These are phyloP conservation scores for Poecilia picta DNA, from an alignment of 2,797 vertebrate genomes.

Conservation along the genomic window DNA sequence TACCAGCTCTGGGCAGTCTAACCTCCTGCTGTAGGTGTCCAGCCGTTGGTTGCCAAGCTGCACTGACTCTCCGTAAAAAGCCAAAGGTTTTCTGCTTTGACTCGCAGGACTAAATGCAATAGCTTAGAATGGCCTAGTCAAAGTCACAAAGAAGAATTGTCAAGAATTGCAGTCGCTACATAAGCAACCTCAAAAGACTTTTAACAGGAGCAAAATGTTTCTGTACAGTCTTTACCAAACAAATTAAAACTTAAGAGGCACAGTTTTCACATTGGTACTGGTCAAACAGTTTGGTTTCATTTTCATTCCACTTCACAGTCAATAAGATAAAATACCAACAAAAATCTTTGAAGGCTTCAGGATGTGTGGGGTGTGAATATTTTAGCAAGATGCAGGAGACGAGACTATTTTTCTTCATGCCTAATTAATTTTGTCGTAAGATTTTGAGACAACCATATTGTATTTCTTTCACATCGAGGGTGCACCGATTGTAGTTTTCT, in stretches of 20 bases:
- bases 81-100: conserved; percentile 6
- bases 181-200: neutral
- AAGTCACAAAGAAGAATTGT: neutral
- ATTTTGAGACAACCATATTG: neutral
- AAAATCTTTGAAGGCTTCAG: neutral
- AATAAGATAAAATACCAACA: neutral
- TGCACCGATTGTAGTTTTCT: no score
- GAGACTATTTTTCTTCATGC: neutral
- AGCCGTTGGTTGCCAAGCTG: conserved; percentile 25
- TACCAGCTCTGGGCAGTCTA: conserved; percentile 68
- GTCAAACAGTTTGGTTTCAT: neutral
- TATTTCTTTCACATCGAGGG: neutral
- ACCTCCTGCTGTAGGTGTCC: conserved; percentile 45
- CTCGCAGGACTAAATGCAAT: neutral
- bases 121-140: neutral
- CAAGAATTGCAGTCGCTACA: neutral
- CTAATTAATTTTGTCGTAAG: neutral
- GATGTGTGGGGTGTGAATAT: neutral
- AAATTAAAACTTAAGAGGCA: neutral
- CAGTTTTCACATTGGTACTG: neutral
- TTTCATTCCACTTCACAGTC: neutral
- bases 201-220: neutral
- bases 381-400: neutral
- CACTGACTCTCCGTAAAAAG: conserved; percentile 13
- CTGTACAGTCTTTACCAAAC: neutral